Base-by-base conservation (phyloP, 2,797 vertebrate species). In the Intellagama lesueurii region DNA sequence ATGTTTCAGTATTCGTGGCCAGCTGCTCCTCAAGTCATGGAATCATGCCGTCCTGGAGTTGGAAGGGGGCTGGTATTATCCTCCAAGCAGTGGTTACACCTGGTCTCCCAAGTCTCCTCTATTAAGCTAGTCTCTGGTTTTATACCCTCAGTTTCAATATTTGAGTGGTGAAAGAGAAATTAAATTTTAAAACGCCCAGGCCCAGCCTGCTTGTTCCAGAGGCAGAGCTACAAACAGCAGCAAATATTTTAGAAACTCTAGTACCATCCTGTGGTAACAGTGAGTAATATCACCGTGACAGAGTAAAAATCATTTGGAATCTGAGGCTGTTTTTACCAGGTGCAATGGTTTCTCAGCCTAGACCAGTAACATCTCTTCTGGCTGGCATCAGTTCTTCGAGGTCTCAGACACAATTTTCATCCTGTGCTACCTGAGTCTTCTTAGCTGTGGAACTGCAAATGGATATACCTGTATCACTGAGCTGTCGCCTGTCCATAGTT, bases 181-280 rank as follows among this genome's bases (percentile, higher is more conserved):
- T 35, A 8, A 40, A 56, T 40, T 26, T 5, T 12, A 19, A 78
- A 78, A n/a, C 4, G 17, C 17, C 7, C 1, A 11, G 5, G 60
- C 19, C 19, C 16, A 22, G 60, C 19, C n/a, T 73, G 56, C 22
- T 85, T 35, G 69, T 47, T 30, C 30, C 70, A 4, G 19, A n/a
- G 1, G 0, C 44, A 14, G 4, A 30, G 22, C 73, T 89, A 77
- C 28, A 12, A 12, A 44, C 14, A 56, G 1, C 14, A 28, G 44
- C 17, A 26, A 92, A 60, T 80, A 89, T 93, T 1, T 1, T 40
- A 0, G 81, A 79, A 91, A 5, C 93, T 44, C 26, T 16, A 81
- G 4, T 89, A 84, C 95, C 95, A 94, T 86, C 95, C 96, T 47
- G 87, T 7, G 94, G 64, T 83, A 14, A 28, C 90, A 32, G 1